These are phyloP conservation scores for Osmoderma eremita DNA, from an alignment of 2,888 invertebrate genomes.

Conservation along the genomic window DNA sequence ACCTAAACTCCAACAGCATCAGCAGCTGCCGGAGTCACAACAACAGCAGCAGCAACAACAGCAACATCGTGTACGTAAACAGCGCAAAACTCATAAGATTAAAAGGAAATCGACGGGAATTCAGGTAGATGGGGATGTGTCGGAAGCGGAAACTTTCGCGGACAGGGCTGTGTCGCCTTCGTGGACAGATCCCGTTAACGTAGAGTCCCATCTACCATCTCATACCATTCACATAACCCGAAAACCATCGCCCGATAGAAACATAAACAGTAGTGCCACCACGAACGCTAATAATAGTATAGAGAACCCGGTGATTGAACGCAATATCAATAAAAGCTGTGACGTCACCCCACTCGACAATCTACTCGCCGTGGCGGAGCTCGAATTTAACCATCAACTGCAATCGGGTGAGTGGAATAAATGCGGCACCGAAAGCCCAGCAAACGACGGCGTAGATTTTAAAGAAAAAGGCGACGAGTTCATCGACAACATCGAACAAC, in stretches of 20 bases:
- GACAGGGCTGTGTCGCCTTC: slow-evolving; percentile 52
- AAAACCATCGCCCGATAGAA: slow-evolving; percentile 47
- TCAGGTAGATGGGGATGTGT: slow-evolving; percentile 57
- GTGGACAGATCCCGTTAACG: slow-evolving; percentile 65
- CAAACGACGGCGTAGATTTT: slow-evolving; percentile 44
- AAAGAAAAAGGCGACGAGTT: slow-evolving; percentile 50
- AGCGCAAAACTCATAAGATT: slow-evolving; percentile 49
- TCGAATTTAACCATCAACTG: slow-evolving; percentile 71
- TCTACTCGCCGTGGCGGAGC: slow-evolving; percentile 72
- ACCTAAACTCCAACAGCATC: slow-evolving; percentile 38
- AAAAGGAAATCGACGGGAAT: slow-evolving; percentile 60
- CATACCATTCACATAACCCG: slow-evolving; percentile 70
- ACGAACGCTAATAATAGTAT: slow-evolving; percentile 57
- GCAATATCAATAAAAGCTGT: slow-evolving; percentile 60
- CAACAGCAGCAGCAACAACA: slow-evolving; percentile 49
- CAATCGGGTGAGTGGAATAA: slow-evolving; percentile 60
- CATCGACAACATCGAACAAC: slow-evolving; percentile 56
- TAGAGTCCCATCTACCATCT: slow-evolving; percentile 72
- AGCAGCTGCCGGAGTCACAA: slow-evolving; percentile 9
- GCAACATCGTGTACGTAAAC: slow-evolving; percentile 51
- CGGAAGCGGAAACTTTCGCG: slow-evolving; percentile 43
- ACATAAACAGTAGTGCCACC: slow-evolving; percentile 58
- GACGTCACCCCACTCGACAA: slow-evolving; percentile 69
- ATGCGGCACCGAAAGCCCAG: slow-evolving; percentile 35
- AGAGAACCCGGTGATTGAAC: slow-evolving; percentile 60